Evolutionary conservation across 1,140 invertebrate species (phyloP), one percentile per base, ranked within the genome.

Genomic region (Caenorhabditis latens): DNA sequence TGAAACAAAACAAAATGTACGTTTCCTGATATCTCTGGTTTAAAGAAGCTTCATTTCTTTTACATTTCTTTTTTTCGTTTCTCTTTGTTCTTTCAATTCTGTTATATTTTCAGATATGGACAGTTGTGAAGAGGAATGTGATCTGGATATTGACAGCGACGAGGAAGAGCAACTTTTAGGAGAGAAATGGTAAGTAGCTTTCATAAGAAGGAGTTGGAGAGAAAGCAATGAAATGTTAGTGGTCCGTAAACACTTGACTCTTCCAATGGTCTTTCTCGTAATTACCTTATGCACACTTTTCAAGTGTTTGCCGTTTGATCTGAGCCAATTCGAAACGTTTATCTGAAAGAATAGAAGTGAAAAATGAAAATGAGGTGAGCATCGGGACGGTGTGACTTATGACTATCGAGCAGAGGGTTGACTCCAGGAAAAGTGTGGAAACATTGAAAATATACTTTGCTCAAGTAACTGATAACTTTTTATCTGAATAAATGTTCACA

Each of bases 201-300:
- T 32, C 32, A 32, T 79, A 13, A 6, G 42, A 11, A n/a, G 11
- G 40, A 16, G 32, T 32, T 32, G 32, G 32, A 32, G 32, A 71
- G 42, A n/a, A 21, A 46, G n/a, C 71, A 53, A 79, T 50, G 71
- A 79, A 79, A 79, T 79, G 71, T 79, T 50, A 50, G 71, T 50
- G 71, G 71, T 79, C 71, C 71, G 71, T 79, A 79, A 79, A 79
- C 71, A 79, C 71, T 79, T 79, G 71, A 79, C 71, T 79, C 71
- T 53, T 53, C 71, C 40, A 71, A 53, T 48, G 46, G 14, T 71
- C 24, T 79, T 43, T 79, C 71, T 79, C 43, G 71, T 79, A 79
- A 79, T 79, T 79, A 79, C 71, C 71, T 79, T 79, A 79, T 79
- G 71, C 71, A 79, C 71, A 79, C 71, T 50, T 79, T 79, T 79